Percentiles rank a stretch among this genome's conserved stretches.
These are phyloP conservation scores for Eurosta solidaginis DNA, from an alignment of 1,140 invertebrate genomes.

Conservation along the genomic window DNA sequence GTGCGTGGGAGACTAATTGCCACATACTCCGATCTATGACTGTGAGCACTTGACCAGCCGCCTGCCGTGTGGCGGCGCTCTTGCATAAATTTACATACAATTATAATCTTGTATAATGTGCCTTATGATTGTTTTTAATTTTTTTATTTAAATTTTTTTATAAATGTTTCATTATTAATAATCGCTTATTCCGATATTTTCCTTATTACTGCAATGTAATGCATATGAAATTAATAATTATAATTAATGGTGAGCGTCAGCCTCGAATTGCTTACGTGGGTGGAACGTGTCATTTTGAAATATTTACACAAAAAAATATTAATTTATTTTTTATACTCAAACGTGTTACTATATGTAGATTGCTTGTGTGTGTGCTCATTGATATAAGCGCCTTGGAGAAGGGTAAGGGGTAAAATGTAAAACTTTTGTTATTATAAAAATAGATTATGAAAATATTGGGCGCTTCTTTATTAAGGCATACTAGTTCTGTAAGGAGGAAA, in stretches of 20 bases:
- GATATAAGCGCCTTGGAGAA: too few species aligned
- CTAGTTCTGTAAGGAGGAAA: too few species aligned
- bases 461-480: too few species aligned
- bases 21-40: too few species aligned
- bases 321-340: background rate
- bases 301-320: too few species aligned
- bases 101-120: background rate
- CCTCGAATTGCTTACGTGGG: background rate
- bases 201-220: background rate
- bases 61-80: conserved; percentile 5
- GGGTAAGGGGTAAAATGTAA: too few species aligned
- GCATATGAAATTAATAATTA: background rate
- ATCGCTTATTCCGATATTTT: conserved; percentile 6
- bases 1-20: conserved; percentile 20
- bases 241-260: background rate
- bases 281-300: background rate
- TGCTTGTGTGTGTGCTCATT: background rate
- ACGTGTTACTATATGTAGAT: background rate
- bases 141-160: background rate
- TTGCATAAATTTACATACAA: conserved; percentile 19
- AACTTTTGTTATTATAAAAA: too few species aligned
- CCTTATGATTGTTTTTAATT: background rate
- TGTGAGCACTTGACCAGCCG: background rate
- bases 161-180: conserved; percentile 7
- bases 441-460: too few species aligned